Conservation (phyloP, 2,113 vertebrate species). For the Onychostruthus taczanowskii region DNA sequence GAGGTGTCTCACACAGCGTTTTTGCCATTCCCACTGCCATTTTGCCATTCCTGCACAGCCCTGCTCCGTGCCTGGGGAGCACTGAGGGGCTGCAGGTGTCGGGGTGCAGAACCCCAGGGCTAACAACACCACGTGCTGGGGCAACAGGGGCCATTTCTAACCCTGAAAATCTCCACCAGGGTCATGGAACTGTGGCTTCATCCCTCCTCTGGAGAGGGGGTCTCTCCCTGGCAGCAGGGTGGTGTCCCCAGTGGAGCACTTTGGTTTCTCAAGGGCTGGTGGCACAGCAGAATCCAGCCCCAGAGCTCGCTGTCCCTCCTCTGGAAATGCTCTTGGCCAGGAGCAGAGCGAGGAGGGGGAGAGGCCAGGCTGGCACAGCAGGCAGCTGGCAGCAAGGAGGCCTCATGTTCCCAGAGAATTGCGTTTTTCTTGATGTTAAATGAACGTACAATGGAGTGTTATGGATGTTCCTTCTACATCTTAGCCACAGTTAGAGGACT, state of each 20-base stretch:
- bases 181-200: neutral
- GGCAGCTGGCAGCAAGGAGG: neutral
- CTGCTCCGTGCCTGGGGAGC: neutral
- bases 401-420: neutral
- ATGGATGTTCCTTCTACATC: neutral
- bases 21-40: accelerated
- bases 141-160: neutral
- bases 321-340: neutral
- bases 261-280: neutral
- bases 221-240: neutral
- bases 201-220: neutral
- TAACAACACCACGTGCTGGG: neutral
- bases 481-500: neutral
- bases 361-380: neutral
- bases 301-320: neutral
- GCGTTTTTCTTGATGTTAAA: neutral
- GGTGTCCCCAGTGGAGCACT: neutral
- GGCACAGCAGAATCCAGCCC: neutral
- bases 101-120: neutral
- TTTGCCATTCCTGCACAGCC: neutral
- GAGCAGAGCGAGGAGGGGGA: accelerated
- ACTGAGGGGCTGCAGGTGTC: accelerated
- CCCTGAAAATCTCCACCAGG: neutral
- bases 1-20: neutral
- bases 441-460: neutral